These are phyloP conservation scores for Budorcas taxicolor DNA, from an alignment of 2,113 vertebrate genomes.

Conservation along the genomic window DNA sequence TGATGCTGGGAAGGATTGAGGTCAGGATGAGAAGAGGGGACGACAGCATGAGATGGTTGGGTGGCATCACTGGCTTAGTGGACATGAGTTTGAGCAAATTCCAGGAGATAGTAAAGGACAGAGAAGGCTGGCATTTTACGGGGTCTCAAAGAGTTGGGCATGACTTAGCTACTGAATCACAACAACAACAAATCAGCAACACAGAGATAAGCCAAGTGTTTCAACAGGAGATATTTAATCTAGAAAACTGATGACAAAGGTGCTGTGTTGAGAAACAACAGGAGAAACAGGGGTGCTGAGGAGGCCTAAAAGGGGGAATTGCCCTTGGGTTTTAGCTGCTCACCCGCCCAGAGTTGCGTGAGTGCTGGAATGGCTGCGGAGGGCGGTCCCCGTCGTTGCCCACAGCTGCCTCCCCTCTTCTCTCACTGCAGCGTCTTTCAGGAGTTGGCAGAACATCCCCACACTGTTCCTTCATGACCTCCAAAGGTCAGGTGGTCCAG, in stretches of 20 bases:
- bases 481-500: fast-evolving
- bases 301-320: neutral
- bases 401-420: fast-evolving
- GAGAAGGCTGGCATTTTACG: neutral
- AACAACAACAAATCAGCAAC: neutral
- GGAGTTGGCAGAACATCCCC: fast-evolving
- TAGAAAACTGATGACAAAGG: neutral
- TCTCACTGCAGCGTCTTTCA: fast-evolving
- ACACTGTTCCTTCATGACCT: fast-evolving
- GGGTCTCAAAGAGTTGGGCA: neutral
- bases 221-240: neutral
- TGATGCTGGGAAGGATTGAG: neutral
- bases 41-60: neutral
- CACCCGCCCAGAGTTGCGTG: fast-evolving
- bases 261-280: neutral
- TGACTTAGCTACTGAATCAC: neutral
- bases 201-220: neutral
- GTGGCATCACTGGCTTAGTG: neutral
- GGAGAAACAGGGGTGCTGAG: neutral
- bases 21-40: neutral
- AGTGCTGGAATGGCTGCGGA: fast-evolving
- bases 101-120: neutral
- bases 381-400: fast-evolving
- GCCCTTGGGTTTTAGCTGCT: fast-evolving
- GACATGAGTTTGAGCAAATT: neutral